Percentiles rank a stretch among this genome's conserved stretches.
Evolutionary conservation across 2,888 invertebrate species (phyloP).

Genomic region (Chloromyia formosa): DNA sequence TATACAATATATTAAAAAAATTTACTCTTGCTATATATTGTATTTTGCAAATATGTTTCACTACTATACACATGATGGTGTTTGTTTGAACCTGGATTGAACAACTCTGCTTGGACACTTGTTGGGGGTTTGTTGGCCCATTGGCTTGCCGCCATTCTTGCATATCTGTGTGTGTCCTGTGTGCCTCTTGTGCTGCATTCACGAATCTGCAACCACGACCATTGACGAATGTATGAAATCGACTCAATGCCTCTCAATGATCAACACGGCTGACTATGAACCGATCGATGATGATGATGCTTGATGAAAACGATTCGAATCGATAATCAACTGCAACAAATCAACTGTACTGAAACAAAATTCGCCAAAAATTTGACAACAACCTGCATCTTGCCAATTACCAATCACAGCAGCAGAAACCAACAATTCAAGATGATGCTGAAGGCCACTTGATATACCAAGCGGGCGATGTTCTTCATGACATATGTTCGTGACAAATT

Average conservation of each 20-base stretch:
- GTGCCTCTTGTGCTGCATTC: slow-evolving; percentile 46
- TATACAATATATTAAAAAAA: slow-evolving; percentile 34
- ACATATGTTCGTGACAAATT: slow-evolving; percentile 97
- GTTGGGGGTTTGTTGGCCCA: slow-evolving; percentile 14
- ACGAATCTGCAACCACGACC: slow-evolving; percentile 3
- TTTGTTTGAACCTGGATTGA: slow-evolving; percentile 30
- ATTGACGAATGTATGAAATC: too few relatives aligned
- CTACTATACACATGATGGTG: slow-evolving; percentile 1
- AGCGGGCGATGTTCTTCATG: slow-evolving; percentile 98
- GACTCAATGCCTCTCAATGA: too few relatives aligned
- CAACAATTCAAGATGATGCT: slow-evolving; percentile 98
- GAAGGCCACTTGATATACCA: slow-evolving; percentile 99
- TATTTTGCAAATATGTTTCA: slow-evolving; percentile 31
- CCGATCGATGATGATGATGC: too few relatives aligned
- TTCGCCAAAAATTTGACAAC: slow-evolving; percentile 43
- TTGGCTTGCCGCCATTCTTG: too few relatives aligned
- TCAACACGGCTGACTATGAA: too few relatives aligned
- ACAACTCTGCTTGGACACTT: slow-evolving; percentile 16
- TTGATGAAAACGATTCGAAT: background rate
- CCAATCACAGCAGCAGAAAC: slow-evolving; percentile 65
- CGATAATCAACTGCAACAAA: background rate
- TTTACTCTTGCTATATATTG: slow-evolving; percentile 37
- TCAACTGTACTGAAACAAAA: background rate
- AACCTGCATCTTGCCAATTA: slow-evolving; percentile 12
- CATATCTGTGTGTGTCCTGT: slow-evolving; percentile 1